Base-by-base conservation (phyloP, 2,797 vertebrate genomes). In the Karalla daura region DNA sequence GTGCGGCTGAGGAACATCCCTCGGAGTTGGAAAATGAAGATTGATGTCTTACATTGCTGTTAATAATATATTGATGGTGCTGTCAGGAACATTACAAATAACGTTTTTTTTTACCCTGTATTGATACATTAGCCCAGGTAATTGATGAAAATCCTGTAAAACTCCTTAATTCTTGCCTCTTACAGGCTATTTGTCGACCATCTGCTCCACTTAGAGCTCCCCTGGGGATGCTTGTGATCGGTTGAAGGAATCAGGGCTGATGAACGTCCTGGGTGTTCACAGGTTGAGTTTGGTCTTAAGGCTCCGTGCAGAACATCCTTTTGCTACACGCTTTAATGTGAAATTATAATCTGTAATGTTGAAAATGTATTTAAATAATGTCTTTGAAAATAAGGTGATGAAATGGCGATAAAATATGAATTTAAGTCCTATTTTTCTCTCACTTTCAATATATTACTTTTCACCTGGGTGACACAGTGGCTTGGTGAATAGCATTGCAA, bases 141-240 rank as follows among this genome's bases (percentile, higher is more conserved):
- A 97, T 97, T 98, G 94, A 97, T 97, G 95, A 95, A 96, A 96
- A 96, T 95, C 95, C 93, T 91, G 95, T 95, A 96, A 96, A 96
- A 95, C 94, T 96, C 95, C 94, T 94, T 95, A 95, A 95, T 96
- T 95, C 94, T 94, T 94, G 91, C 84, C 94, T 90, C 94, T 95
- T 95, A 95, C 94, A 95, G 88, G 92, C 95, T 96, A 96, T 97
- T 98, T 98, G 96, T 95, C 95, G 95, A 94, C 97, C 98, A 98
- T 98, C 97, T 99, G 97, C 94, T 98, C 94, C 93, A 95, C 94
- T 95, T 96, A 95, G 92, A 93, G 94, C 94, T 95, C 96, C 96
- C 95, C 90, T 92, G 95, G 95, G 95, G 94, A 87, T 89, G 92
- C 88, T 94, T 89, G 92, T 96, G 95, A 97, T 97, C 94, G 94